These are phyloP conservation scores for Varanus komodoensis DNA, from an alignment of 2,113 vertebrate genomes.

Conservation along the genomic window DNA sequence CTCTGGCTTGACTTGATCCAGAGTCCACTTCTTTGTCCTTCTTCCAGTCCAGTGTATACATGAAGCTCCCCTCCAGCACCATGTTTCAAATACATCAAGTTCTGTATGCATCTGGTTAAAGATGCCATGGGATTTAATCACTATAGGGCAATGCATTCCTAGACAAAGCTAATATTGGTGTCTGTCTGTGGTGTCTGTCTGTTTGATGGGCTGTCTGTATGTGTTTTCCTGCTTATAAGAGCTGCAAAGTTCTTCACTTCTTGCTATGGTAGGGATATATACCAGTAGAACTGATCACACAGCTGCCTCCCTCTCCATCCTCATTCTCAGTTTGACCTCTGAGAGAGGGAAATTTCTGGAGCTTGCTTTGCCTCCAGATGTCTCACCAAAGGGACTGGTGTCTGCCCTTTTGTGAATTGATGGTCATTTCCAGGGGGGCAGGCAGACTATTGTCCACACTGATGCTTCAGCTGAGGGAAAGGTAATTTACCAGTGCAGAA, in stretches of 20 bases:
- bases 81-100: background rate
- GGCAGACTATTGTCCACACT: constrained; percentile 14
- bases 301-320: background rate
- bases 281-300: background rate
- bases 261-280: background rate
- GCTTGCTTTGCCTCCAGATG: constrained; percentile 11
- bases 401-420: background rate
- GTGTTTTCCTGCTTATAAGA: background rate
- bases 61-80: no score
- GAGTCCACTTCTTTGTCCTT: no score
- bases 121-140: background rate
- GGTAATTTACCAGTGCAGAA: constrained; percentile 21
- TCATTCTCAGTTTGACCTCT: background rate
- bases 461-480: constrained; percentile 21
- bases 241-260: background rate
- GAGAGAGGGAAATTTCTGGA: rapidly evolving
- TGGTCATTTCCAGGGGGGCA: constrained; percentile 23
- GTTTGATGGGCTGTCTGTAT: background rate
- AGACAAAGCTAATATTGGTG: background rate
- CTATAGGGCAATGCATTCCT: background rate
- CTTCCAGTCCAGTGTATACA: no score
- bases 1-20: no score
- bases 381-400: background rate
- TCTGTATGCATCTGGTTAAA: background rate
- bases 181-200: background rate